Evolutionary conservation across 2,113 vertebrate species (phyloP).

Genomic region (Notothenia rossii): DNA sequence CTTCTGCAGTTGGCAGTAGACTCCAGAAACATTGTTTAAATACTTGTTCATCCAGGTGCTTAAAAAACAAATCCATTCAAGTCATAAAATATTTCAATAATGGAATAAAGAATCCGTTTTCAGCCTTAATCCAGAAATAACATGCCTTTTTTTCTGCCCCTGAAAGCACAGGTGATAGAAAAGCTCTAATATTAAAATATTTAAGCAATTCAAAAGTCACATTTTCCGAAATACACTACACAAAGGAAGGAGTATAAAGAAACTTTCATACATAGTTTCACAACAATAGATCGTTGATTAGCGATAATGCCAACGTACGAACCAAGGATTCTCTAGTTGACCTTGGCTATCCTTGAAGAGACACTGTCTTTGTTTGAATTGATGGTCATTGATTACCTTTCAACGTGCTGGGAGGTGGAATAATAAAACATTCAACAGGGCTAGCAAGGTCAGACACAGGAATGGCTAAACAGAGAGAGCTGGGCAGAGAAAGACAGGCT

Average conservation of each 20-base stretch:
- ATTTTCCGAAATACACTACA: background rate
- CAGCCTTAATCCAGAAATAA: constrained; percentile 12
- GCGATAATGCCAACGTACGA: background rate
- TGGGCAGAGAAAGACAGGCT: constrained; percentile 13
- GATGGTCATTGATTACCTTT: constrained; percentile 65
- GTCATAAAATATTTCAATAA: background rate
- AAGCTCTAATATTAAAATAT: background rate
- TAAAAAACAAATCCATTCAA: background rate
- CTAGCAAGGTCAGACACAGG: constrained; percentile 40
- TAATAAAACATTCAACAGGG: constrained; percentile 58
- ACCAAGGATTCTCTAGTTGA: constrained; percentile 24
- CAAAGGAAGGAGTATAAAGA: background rate
- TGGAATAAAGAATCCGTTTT: constrained; percentile 4
- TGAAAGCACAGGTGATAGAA: background rate
- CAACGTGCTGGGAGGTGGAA: constrained; percentile 42
- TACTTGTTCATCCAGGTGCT: background rate
- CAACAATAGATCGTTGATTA: constrained; percentile 8
- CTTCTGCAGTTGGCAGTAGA: background rate
- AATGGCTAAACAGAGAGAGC: constrained; percentile 41
- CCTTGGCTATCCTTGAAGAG: constrained; percentile 25
- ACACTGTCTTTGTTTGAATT: constrained; percentile 5
- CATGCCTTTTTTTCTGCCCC: background rate
- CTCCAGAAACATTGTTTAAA: constrained; percentile 7
- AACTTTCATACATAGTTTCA: background rate
- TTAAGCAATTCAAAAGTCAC: background rate